Evolutionary conservation across 2,797 vertebrate genomes (phyloP).

Genomic region (Cossypha dichroa): DNA sequence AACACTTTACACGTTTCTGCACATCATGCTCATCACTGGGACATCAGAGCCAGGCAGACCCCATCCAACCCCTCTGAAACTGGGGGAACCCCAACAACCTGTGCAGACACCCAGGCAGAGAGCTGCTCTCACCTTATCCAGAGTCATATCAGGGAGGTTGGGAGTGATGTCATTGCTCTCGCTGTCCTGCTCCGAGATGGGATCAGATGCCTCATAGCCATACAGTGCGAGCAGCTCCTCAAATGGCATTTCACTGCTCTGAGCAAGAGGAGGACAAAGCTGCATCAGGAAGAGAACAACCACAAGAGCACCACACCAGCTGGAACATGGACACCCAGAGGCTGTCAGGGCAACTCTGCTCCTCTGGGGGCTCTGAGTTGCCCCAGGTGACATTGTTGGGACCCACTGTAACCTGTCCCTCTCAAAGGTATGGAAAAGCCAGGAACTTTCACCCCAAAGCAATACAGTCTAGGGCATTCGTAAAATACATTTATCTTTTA

Average conservation of each 20-base stretch:
- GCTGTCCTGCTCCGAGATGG: slow-evolving; percentile 82
- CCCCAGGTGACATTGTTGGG: not conserved
- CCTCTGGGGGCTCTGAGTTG: not conserved
- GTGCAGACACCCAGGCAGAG: not conserved
- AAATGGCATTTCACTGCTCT: slow-evolving; percentile 91
- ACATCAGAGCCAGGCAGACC: not conserved
- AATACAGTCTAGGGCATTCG: not conserved
- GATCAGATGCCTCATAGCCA: slow-evolving; percentile 87
- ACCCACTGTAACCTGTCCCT: not conserved
- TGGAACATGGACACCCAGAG: not conserved
- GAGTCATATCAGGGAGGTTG: slow-evolving; percentile 85
- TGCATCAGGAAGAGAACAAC: slow-evolving; percentile 21
- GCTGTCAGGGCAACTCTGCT: not conserved
- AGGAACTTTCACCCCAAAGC: not conserved
- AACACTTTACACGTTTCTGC: not conserved
- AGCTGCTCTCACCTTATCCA: slow-evolving; percentile 85
- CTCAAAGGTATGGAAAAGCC: not conserved
- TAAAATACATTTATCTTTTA: not conserved
- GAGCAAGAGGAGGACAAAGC: slow-evolving; percentile 32
- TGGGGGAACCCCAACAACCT: not conserved
- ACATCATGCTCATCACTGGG: not conserved
- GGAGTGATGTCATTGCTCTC: slow-evolving; percentile 80
- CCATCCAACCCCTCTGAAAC: not conserved
- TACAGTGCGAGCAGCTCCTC: slow-evolving; percentile 92
- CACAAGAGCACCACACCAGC: not conserved